Conservation (phyloP, 2,888 invertebrate species). For the Apamea sordens region DNA sequence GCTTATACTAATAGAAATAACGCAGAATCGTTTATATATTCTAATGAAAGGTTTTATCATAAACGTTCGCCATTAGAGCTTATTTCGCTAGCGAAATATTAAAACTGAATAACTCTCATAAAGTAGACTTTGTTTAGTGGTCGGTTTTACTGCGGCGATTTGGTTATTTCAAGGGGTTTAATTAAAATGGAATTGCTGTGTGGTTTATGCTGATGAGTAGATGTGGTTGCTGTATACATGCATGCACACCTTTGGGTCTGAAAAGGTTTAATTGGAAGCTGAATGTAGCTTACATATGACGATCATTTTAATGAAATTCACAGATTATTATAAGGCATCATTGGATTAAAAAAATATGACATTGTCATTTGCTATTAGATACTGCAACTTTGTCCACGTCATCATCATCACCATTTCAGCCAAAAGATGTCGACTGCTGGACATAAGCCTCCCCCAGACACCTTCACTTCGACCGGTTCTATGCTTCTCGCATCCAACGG, state of each 20-base stretch:
- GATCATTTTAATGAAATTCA: background rate
- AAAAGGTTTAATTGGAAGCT: background rate
- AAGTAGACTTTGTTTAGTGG: conserved; percentile 81
- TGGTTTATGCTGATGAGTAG: background rate
- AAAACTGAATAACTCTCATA: conserved; percentile 87
- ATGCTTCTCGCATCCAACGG: too few relatives aligned
- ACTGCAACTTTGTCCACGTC: background rate
- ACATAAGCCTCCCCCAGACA: too few relatives aligned
- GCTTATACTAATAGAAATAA: conserved; percentile 29
- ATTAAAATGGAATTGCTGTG: background rate
- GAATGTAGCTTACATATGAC: background rate
- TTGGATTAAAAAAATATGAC: background rate
- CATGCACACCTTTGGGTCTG: background rate
- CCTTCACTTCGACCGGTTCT: too few relatives aligned
- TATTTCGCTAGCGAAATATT: conserved; percentile 85
- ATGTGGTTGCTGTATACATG: background rate
- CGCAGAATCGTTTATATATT: conserved; percentile 62
- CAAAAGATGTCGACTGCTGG: too few relatives aligned
- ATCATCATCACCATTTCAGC: too few relatives aligned
- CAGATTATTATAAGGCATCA: too few relatives aligned
- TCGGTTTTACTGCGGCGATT: conserved; percentile 63
- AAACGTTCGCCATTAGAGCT: conserved; percentile 82
- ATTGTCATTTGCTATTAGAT: background rate
- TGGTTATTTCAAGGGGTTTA: background rate
- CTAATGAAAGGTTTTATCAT: conserved; percentile 77